Percentiles rank a stretch among this genome's conserved stretches.
Conservation (phyloP, 2,113 vertebrate genomes). For the Pelmatolapia mariae region DNA sequence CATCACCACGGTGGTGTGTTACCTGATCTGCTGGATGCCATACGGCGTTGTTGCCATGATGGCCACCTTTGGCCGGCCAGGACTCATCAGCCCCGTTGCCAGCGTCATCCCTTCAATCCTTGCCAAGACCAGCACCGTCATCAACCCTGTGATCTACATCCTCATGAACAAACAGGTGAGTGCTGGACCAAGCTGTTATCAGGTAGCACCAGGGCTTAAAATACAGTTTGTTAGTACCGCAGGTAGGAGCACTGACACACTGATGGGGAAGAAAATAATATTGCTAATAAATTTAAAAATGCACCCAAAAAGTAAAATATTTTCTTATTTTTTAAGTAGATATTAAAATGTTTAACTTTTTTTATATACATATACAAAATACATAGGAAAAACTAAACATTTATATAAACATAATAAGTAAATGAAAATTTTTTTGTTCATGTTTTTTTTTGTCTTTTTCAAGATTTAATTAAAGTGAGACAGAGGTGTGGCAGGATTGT, state of each 20-base stretch:
- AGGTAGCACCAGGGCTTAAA: background rate
- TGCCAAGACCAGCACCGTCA: constrained; percentile 76
- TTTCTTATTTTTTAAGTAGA: background rate
- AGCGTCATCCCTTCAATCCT: constrained; percentile 69
- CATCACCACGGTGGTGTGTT: constrained; percentile 67
- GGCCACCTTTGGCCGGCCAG: constrained; percentile 68
- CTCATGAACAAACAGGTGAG: constrained; percentile 76
- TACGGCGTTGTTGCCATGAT: constrained; percentile 71
- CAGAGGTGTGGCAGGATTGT: background rate
- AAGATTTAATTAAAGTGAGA: background rate
- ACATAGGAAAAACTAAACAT: background rate
- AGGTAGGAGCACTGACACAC: background rate
- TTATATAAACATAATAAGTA: background rate
- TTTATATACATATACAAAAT: background rate
- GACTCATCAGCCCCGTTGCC: constrained; percentile 58
- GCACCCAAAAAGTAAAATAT: background rate
- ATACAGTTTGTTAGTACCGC: rapidly evolving
- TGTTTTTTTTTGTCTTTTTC: background rate
- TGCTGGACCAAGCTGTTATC: background rate
- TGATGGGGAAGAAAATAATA: background rate
- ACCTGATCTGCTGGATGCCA: constrained; percentile 72
- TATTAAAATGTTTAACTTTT: background rate
- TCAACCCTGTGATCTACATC: constrained; percentile 76
- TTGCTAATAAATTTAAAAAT: background rate
- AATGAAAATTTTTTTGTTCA: background rate